Conservation (phyloP, 2,797 vertebrate genomes). For the Mergus octosetaceus region DNA sequence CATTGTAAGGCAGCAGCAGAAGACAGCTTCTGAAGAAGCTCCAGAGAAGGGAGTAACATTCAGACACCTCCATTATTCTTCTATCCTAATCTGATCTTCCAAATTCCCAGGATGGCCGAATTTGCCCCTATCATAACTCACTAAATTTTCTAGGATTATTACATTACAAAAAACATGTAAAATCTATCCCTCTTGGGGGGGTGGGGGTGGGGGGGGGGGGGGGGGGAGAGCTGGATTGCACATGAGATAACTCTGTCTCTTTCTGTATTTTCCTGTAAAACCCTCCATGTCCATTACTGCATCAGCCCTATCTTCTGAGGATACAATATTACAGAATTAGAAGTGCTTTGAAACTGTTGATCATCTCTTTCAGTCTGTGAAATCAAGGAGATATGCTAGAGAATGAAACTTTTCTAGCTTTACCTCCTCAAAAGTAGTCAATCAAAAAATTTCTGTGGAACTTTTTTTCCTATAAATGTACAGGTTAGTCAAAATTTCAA, state of each 20-base stretch:
- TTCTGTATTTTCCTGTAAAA: neutral
- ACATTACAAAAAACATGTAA: neutral
- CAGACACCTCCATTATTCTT: neutral
- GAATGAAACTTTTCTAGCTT: neutral
- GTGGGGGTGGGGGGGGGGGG: too few species aligned
- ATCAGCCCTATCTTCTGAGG: constrained; percentile 12
- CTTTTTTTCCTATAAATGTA: neutral
- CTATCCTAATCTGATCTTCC: neutral
- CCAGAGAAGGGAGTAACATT: neutral
- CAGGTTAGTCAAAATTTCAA: neutral
- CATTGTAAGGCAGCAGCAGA: neutral
- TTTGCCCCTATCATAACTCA: neutral
- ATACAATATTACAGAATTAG: constrained; percentile 19
- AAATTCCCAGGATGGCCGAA: neutral
- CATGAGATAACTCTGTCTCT: neutral
- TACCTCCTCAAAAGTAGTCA: neutral
- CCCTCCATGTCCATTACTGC: neutral
- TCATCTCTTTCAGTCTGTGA: neutral
- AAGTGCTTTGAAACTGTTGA: constrained; percentile 19
- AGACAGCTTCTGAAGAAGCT: neutral
- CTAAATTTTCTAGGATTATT: neutral
- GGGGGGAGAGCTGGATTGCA: neutral
- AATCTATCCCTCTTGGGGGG: neutral
- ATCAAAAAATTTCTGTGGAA: neutral
- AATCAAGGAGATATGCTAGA: neutral